Evolutionary conservation across 2,888 invertebrate species (phyloP).

Genomic region (Alviniconcha strummeri): DNA sequence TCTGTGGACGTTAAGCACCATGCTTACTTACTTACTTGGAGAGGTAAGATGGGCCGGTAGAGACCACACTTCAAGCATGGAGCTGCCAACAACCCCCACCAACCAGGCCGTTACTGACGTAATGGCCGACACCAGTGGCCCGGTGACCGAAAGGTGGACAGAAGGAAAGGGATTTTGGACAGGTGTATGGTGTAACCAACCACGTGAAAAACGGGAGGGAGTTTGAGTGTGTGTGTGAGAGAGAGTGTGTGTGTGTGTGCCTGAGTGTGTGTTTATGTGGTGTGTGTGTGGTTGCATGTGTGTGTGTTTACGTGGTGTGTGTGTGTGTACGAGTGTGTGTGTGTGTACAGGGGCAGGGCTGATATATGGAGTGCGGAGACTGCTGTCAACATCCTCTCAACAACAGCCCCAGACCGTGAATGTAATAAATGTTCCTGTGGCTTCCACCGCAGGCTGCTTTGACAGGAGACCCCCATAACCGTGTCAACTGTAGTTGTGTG

Average conservation of each 20-base stretch:
- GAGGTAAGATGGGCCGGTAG: no score
- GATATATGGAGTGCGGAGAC: not conserved
- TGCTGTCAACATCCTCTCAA: not conserved
- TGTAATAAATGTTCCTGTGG: not conserved
- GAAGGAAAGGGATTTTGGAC: conserved; percentile 14
- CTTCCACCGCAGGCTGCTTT: not conserved
- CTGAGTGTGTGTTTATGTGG: not conserved
- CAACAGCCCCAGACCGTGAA: not conserved
- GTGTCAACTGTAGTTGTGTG: not conserved
- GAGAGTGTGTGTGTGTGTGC: not conserved
- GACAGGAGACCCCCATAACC: not conserved
- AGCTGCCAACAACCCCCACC: no score
- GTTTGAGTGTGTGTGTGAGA: conserved; percentile 19
- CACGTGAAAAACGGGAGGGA: not conserved
- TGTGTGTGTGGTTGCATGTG: not conserved
- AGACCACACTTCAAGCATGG: no score
- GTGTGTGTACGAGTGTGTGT: not conserved
- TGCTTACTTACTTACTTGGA: no score
- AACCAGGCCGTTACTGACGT: no score
- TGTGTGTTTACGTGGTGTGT: not conserved
- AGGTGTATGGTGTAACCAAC: no score
- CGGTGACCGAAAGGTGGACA: conserved; percentile 13
- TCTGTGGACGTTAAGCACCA: no score
- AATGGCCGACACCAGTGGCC: not conserved
- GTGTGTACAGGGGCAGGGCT: not conserved